Conservation (phyloP, 2,113 vertebrate genomes). For the Myrmecophaga tridactyla region DNA sequence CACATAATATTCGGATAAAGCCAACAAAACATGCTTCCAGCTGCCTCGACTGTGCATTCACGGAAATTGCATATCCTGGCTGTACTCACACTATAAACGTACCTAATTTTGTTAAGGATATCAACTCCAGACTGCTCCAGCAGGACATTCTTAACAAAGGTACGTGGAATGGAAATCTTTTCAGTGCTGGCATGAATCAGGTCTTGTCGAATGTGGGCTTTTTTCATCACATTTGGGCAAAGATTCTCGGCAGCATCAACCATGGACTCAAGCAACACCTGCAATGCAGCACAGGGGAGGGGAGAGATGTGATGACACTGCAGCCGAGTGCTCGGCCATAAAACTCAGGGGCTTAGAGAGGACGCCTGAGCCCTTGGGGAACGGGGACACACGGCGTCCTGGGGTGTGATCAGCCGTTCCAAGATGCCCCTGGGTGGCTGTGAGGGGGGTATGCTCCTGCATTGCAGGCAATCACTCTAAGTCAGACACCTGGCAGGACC, state of each 20-base stretch:
- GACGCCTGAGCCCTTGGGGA: rapidly evolving
- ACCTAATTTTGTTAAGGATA: slow-evolving; percentile 99
- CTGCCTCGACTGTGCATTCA: neutral
- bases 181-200: slow-evolving; percentile 92
- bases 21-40: neutral
- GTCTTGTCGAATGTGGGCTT: slow-evolving; percentile 89
- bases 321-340: rapidly evolving
- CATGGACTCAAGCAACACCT: slow-evolving; percentile 95
- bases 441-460: neutral
- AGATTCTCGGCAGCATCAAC: slow-evolving; percentile 92
- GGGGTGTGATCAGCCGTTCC: rapidly evolving
- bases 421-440: neutral
- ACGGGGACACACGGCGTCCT: neutral
- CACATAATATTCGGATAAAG: neutral
- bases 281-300: neutral
- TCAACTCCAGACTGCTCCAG: slow-evolving; percentile 97
- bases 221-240: slow-evolving; percentile 95
- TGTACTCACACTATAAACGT: neutral
- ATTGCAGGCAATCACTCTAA: neutral
- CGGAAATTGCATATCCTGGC: neutral
- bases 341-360: neutral
- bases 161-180: slow-evolving; percentile 93
- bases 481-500: neutral
- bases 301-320: neutral
- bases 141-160: slow-evolving; percentile 95